Evolutionary conservation across 1,140 invertebrate species (phyloP), one percentile per base, ranked within the genome.

Genomic region (Conus betulinus): DNA sequence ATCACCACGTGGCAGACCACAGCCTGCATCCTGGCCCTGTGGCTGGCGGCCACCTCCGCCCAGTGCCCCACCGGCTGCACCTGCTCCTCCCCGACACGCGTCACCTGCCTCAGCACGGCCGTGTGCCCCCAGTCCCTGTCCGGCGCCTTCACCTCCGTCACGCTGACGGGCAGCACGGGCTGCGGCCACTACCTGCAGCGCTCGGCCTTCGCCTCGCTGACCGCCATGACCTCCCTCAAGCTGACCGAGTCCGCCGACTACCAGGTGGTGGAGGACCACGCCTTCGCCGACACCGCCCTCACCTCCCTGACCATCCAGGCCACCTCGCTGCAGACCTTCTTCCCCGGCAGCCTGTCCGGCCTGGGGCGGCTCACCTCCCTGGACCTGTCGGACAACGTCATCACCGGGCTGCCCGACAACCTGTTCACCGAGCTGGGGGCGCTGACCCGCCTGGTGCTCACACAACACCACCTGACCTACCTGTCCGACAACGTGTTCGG

Each of bases 321-420:
- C 39, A 81, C 74, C n/a, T 25, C 53, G 8, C 10, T 79, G n/a
- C 53, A 25, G 53, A 81, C 5, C 53, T 78, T 79, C 39, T 53
- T 51, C 53, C 23, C 86, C 0, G 27, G 53, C 13, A 81, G 78
- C 76, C 25, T 79, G 11, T 53, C 52, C 6, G 74, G 57, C 6
- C 52, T 79, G 52, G 52, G 51, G 5, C 17, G 88, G 27, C 27
- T 92, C 53, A 85, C 57, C 27, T 15, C 60, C 0, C 76, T 92
- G 13, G 89, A 92, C 84, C 84, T 92, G 52, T 89, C 88, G n/a
- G 71, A 85, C 17, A 92, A 91, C 84, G n/a, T 55, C 27, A 91
- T 92, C 71, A 13, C 7, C 51, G 25, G 5, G 15, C 81, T 91
- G 7, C 5, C 27, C 5, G 88, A 85, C 8, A n/a, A 85, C 23